Evolutionary conservation across 1,140 invertebrate species (phyloP).

Genomic region (Nomia melanderi): DNA sequence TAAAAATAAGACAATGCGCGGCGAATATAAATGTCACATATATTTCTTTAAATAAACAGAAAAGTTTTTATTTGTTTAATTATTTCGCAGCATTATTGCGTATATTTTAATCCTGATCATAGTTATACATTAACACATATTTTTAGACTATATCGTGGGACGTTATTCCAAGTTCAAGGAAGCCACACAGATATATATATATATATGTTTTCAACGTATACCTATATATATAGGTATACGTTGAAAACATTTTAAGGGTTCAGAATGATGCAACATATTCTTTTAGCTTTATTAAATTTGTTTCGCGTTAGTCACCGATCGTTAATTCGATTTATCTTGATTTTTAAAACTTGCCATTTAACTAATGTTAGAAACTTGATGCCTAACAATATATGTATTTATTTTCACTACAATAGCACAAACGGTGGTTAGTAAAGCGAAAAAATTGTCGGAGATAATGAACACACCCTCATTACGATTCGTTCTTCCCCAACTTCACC

Average conservation of each 20-base stretch:
- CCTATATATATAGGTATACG: too few species aligned
- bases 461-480: conserved; percentile 34
- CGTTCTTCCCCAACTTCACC: not conserved
- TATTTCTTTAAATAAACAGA: not conserved
- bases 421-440: not conserved
- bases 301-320: conserved; percentile 18
- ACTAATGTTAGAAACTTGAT: not conserved
- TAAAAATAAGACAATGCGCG: not conserved
- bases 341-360: not conserved
- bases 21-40: too few species aligned
- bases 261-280: conserved; percentile 11
- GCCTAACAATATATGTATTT: not conserved
- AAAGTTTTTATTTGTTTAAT: not conserved
- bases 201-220: too few species aligned
- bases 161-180: not conserved
- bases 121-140: not conserved
- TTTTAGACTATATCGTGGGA: conserved; percentile 19
- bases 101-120: not conserved
- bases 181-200: not conserved
- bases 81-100: not conserved
- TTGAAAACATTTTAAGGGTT: not conserved
- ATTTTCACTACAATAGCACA: too few species aligned
- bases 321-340: not conserved
- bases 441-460: conserved; percentile 32
- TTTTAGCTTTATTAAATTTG: conserved; percentile 43